Evolutionary conservation across 2,113 vertebrate genomes (phyloP), one percentile per base, ranked within the genome.

Genomic region (Scalopus aquaticus): DNA sequence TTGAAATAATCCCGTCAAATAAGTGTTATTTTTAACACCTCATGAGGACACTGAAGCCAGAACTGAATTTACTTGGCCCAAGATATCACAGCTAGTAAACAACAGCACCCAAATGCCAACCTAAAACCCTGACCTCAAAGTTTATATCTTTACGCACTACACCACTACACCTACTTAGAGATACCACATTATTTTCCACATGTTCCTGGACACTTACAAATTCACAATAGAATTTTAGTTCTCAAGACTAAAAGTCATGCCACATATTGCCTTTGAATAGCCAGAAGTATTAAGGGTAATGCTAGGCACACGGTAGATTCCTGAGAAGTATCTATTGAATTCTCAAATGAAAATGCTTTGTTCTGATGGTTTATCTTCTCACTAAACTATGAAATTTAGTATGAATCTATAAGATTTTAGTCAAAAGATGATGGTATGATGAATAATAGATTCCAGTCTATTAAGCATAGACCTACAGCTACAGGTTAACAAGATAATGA

Each of bases 401-500:
- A 87, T 79, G 46, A 93, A 84, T 93, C 67, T 67, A 95, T 90
- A 95, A 90, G 79, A 90, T 90, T 67, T 87, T 96, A 92, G 76
- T 94, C 54, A 90, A 39, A 97, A 82, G 87, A 93, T 90, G 90
- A 95, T 54, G 62, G 80, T 65, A 96, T 96, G 91, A 95, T 96
- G 92, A 97, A 96, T 95, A 97, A 96, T 97, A 95, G 90, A 97
- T 97, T 96, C 76, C 80, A 96, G 96, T 95, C 93, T 95, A 96
- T 93, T 94, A 95, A 90, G 87, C 80, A 73, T 60, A 94, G 83
- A 95, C 65, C 93, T 91, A 37, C 77, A 88, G 78, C 87, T 91
- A 76, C 51, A 89, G 37, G 93, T 95, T 95, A 97, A 96, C 46
- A 92, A 67, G 92, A 93, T 96, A 96, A 96, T 81, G 82, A 62